These are phyloP conservation scores for Listronotus bonariensis DNA, from an alignment of 1,140 invertebrate species.

Conservation along the genomic window DNA sequence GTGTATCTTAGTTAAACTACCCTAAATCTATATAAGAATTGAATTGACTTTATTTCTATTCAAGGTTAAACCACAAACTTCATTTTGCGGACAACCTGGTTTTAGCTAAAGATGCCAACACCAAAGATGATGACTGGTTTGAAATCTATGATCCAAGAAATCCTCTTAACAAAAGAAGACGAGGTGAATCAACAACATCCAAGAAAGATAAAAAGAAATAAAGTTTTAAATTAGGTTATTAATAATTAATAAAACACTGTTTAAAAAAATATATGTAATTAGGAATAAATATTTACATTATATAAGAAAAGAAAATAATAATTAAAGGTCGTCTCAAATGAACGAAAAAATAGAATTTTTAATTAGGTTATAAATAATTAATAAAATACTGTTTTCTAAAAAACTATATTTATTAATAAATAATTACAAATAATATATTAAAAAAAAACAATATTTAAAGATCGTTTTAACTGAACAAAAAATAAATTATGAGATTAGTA, in stretches of 20 bases:
- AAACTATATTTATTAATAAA: too few relatives aligned
- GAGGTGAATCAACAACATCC: slow-evolving; percentile 62
- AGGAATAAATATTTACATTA: neutral
- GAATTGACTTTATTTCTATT: neutral
- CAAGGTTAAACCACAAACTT: slow-evolving; percentile 78
- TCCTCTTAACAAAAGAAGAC: slow-evolving; percentile 87
- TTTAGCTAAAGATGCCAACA: slow-evolving; percentile 94
- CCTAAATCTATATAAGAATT: too few relatives aligned
- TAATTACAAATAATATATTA: too few relatives aligned
- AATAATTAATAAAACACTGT: slow-evolving; percentile 2
- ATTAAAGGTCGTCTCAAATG: too few relatives aligned
- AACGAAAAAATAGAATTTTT: neutral
- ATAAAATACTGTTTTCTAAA: too few relatives aligned
- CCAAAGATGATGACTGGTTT: slow-evolving; percentile 93
- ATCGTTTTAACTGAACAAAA: too few relatives aligned
- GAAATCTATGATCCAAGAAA: slow-evolving; percentile 95
- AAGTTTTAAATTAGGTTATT: neutral
- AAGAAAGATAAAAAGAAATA: too few relatives aligned
- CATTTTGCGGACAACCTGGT: slow-evolving; percentile 76
- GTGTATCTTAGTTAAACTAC: slow-evolving; percentile 1
- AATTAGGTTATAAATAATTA: too few relatives aligned
- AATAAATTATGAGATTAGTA: too few relatives aligned
- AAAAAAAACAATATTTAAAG: too few relatives aligned
- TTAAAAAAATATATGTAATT: neutral
- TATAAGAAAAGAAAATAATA: neutral